Conservation (phyloP, 2,888 invertebrate genomes). For the Hedychridium roseum region DNA sequence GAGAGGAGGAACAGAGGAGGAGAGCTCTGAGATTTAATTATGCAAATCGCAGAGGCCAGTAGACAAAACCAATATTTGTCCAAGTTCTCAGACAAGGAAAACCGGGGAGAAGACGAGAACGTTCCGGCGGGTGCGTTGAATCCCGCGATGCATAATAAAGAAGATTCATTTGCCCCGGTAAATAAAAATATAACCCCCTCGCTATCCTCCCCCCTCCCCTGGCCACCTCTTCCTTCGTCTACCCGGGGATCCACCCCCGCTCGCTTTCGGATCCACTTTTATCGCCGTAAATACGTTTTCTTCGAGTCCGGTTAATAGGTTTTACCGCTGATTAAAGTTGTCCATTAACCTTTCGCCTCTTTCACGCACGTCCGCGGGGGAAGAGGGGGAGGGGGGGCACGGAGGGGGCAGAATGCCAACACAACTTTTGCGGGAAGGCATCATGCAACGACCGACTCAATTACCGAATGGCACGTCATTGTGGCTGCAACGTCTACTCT, state of each 20-base stretch:
- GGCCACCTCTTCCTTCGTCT: no score
- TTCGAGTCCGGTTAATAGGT: constrained; percentile 29
- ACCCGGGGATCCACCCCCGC: no score
- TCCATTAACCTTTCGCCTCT: constrained; percentile 30
- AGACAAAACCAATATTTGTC: constrained; percentile 60
- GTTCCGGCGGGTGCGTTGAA: constrained; percentile 20
- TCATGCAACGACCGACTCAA: no score
- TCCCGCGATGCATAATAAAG: constrained; percentile 50
- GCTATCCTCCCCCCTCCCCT: constrained; percentile 14
- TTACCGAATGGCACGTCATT: no score
- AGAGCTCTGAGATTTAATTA: constrained; percentile 54
- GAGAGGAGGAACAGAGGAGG: constrained; percentile 2
- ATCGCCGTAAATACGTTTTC: constrained; percentile 31
- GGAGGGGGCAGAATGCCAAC: no score
- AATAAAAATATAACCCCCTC: constrained; percentile 49
- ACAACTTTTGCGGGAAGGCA: no score
- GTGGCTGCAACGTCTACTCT: no score
- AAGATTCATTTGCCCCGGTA: constrained; percentile 49
- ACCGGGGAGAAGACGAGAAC: constrained; percentile 9
- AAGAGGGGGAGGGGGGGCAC: no score
- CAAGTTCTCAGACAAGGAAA: constrained; percentile 45
- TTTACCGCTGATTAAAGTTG: constrained; percentile 33
- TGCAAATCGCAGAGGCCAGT: constrained; percentile 56
- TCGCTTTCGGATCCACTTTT: constrained; percentile 28
- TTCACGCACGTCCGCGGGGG: neutral